Evolutionary conservation across 2,797 vertebrate species (phyloP).

Genomic region (Pteropus rufus): DNA sequence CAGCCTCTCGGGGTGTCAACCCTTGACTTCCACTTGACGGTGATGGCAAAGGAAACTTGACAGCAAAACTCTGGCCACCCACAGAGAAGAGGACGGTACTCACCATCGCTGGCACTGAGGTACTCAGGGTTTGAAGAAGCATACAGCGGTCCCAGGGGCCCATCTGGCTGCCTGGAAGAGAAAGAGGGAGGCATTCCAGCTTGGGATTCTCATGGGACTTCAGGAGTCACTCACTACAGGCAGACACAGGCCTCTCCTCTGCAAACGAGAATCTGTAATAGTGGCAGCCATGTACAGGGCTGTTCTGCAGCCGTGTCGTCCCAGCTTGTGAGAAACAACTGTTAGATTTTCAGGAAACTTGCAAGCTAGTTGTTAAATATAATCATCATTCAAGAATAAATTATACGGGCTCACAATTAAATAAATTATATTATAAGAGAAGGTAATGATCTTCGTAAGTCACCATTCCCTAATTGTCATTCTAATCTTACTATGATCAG

Average conservation of each 20-base stretch:
- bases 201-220: neutral
- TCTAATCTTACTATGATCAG: no score
- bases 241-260: neutral
- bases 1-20: neutral
- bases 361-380: neutral
- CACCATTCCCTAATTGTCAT: neutral
- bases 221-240: neutral
- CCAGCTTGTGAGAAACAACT: neutral
- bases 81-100: slow-evolving; percentile 29
- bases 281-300: neutral
- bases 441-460: neutral
- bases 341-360: neutral
- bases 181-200: neutral
- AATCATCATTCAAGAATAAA: neutral
- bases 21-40: neutral
- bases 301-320: neutral
- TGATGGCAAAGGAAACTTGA: neutral
- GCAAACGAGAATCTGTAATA: neutral
- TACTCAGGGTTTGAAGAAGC: slow-evolving; percentile 98
- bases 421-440: neutral
- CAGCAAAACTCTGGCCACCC: neutral
- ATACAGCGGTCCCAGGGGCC: slow-evolving; percentile 93
- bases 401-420: neutral
- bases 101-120: slow-evolving; percentile 96
- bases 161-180: slow-evolving; percentile 90